Base-by-base conservation (phyloP, 1,140 invertebrate species). In the Drosophila ficusphila region DNA sequence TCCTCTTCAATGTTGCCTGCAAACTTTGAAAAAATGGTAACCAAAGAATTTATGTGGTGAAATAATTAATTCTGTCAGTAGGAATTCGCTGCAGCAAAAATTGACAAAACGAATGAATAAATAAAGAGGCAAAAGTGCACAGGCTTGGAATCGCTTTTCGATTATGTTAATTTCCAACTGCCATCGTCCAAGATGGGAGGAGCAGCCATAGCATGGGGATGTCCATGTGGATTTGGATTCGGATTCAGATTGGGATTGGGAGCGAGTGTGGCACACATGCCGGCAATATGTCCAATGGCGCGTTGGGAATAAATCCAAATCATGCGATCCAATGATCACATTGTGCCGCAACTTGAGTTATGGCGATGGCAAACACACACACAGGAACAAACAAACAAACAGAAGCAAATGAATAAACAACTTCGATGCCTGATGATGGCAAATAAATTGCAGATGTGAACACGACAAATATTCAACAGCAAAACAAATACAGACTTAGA, bases 271-370 rank as follows among this genome's bases (percentile, higher is more conserved):
- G 73, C 75, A 88, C 82, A 88, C 77, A 86, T 86, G 82, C 82
- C 82, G 74, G 73, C 82, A 88, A 86, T 86, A 86, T 86, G 81
- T 86, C 82, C 81, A 88, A 86, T 88, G 76, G 72, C 58, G 81
- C 81, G 77, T 58, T 74, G 82, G 82, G 74, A 78, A 86, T 86
- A 88, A 86, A 86, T 86, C 82, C 82, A 86, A 86, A 86, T 86
- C 82, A 86, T 88, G 82, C 81, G 81, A 86, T 88, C 81, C 82
- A 86, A 88, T 86, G 81, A 86, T 86, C 81, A 77, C 81, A 86
- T 86, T 86, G 76, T 86, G 68, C 73, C 73, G 47, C 82, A 88
- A 76, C 82, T 86, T 86, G 81, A 86, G 54, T 86, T 88, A 86
- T 86, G 77, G 81, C 79, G 71, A 18, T 69, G 61, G 52, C 38